A percentile compares a stretch with the other conserved stretches of the same genome.
Conservation (phyloP, 2,113 vertebrate genomes). For the Cisticola juncidis region DNA sequence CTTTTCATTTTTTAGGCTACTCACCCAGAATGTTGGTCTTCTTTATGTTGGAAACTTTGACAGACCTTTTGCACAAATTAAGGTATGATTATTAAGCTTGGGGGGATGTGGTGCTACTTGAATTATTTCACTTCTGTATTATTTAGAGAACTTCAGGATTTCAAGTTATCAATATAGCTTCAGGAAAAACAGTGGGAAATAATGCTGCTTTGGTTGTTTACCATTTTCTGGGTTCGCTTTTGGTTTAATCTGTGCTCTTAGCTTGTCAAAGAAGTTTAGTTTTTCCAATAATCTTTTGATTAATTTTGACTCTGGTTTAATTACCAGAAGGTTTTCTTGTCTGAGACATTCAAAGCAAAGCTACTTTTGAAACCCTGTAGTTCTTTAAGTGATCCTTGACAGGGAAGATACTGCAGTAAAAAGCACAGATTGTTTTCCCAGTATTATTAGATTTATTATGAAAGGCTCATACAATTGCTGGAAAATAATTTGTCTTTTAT, state of each 20-base stretch:
- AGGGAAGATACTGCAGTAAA: background rate
- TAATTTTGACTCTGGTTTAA: background rate
- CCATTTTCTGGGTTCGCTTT: background rate
- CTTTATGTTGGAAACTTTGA: conserved; percentile 96
- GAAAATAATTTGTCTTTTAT: conserved; percentile 1
- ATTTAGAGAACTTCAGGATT: background rate
- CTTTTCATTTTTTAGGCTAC: conserved; percentile 81
- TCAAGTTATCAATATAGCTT: background rate
- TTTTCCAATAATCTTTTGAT: background rate
- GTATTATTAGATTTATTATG: background rate
- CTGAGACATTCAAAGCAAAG: background rate
- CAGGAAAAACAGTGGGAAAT: background rate
- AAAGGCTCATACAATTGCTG: background rate
- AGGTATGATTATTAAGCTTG: conserved; percentile 80
- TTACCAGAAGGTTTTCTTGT: background rate
- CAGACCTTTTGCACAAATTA: conserved; percentile 95
- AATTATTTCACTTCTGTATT: background rate
- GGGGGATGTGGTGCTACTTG: background rate
- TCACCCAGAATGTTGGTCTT: conserved; percentile 91
- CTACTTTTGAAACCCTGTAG: background rate
- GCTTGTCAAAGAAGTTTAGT: background rate
- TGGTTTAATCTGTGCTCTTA: background rate
- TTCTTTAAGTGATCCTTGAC: conserved; percentile 3
- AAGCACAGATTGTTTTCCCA: conserved; percentile 5
- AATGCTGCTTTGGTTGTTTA: background rate